Base-by-base conservation (phyloP, 2,888 invertebrate genomes). In the Epinotia bilunana region DNA sequence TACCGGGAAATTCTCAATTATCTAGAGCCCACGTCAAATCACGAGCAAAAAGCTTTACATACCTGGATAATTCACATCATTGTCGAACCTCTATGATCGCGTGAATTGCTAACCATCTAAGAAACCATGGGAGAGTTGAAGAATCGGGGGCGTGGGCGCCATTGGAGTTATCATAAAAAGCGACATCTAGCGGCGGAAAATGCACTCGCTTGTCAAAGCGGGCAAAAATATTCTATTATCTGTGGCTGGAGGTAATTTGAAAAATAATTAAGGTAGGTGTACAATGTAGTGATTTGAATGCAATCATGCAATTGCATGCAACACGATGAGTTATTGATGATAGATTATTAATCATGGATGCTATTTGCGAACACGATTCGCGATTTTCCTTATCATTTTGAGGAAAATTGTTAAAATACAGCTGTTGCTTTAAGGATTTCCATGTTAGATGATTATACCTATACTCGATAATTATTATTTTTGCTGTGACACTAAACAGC, bases 111-210 rank as follows among this genome's bases (percentile, higher is more conserved):
- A 82, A 83, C 83, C 80, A 78, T 79, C 80, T 82, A 79, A 77
- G 76, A 83, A 82, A 83, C 83, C 84, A 84, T 87, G 84, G 77
- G 85, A 87, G 83, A 83, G 79, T 78, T 80, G 75, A 74, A 80
- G 84, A 85, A 86, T 83, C 80, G 84, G 83, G 83, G 87, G 85
- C 86, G 87, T 78, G 83, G 76, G 72, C 58, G 77, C 80, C 79
- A 82, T 85, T 85, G 85, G 84, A 71, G 70, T 72, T 46, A 53
- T 72, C 73, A 73, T 72, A 78, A 80, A 80, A 81, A 79, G 49
- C 78, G 80, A 77, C 82, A 78, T 70, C 81, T 80, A 76, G 76
- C 72, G 78, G 76, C 78, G 79, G 80, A 79, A 80, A 73, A 71
- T 58, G 76, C 76, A 79, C 77, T 81, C 80, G 72, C 81, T 80